These are phyloP conservation scores for Eupleurogrammus muticus DNA, from an alignment of 2,797 vertebrate species.

Conservation along the genomic window DNA sequence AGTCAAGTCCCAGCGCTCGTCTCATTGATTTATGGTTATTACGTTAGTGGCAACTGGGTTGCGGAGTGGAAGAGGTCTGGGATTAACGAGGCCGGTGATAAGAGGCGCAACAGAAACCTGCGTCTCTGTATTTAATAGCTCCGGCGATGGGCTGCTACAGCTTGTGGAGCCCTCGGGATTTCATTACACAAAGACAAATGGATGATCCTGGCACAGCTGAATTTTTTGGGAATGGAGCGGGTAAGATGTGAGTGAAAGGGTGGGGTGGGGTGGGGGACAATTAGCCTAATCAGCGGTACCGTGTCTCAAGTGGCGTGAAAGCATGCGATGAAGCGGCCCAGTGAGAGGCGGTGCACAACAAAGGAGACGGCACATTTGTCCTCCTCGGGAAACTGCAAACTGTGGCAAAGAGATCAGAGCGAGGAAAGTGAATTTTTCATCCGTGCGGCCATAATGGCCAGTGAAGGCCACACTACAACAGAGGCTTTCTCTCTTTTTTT, in stretches of 20 bases:
- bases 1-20: conserved; percentile 71
- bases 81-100: conserved; percentile 80
- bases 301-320: conserved; percentile 58
- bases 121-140: conserved; percentile 77
- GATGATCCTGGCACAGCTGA: conserved; percentile 64
- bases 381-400: conserved; percentile 27
- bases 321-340: conserved; percentile 39
- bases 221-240: conserved; percentile 49
- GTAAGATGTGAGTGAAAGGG: conserved; percentile 12
- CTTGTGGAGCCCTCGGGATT: conserved; percentile 69
- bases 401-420: conserved; percentile 22
- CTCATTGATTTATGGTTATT: conserved; percentile 83
- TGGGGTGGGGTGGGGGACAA: conserved; percentile 48
- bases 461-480: conserved; percentile 3
- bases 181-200: conserved; percentile 82
- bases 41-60: conserved; percentile 64
- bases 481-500: neutral
- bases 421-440: conserved; percentile 25
- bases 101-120: conserved; percentile 75
- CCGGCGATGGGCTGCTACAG: conserved; percentile 66
- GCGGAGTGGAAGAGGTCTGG: conserved; percentile 68
- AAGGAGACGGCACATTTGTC: conserved; percentile 39
- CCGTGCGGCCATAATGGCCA: neutral
- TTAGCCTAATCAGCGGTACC: conserved; percentile 74
- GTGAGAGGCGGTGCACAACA: conserved; percentile 38